phyloP scores from a whole-genome alignment of 2,888 invertebrate genomes.

The Alloplasta piceator region DNA sequence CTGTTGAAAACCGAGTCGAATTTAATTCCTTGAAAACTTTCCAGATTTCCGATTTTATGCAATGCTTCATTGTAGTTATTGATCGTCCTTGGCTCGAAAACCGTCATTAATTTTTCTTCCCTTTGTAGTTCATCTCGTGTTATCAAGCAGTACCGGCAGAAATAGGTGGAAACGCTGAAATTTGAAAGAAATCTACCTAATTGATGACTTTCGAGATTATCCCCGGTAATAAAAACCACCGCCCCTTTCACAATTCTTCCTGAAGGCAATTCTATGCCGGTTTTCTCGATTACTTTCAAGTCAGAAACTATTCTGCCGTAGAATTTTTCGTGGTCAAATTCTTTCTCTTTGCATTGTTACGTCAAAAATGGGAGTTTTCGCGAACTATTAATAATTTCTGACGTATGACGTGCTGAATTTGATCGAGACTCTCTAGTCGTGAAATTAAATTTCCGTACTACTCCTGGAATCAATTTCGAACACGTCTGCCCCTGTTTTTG shows the following conservation, averaged over 20 bases:
- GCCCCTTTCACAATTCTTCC: slow-evolving; percentile 57
- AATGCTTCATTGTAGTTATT: slow-evolving; percentile 41
- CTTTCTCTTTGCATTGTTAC: slow-evolving; percentile 37
- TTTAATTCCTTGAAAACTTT: slow-evolving; percentile 40
- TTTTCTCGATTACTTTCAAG: slow-evolving; percentile 63
- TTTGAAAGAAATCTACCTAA: slow-evolving; percentile 69
- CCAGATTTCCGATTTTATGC: slow-evolving; percentile 16
- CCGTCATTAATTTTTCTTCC: slow-evolving; percentile 16
- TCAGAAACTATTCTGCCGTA: slow-evolving; percentile 64
- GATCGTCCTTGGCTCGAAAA: slow-evolving; percentile 41
- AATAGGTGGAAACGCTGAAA: slow-evolving; percentile 66
- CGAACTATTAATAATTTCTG: too few relatives aligned
- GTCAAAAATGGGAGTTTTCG: too few relatives aligned
- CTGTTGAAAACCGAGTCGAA: slow-evolving; percentile 55
- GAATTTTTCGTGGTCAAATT: slow-evolving; percentile 63
- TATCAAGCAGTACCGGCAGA: slow-evolving; percentile 68
- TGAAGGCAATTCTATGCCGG: slow-evolving; percentile 51
- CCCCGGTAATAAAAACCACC: slow-evolving; percentile 67
- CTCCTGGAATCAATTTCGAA: too few relatives aligned
- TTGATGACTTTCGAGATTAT: slow-evolving; percentile 68
- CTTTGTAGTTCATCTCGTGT: slow-evolving; percentile 35
- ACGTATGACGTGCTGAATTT: too few relatives aligned
- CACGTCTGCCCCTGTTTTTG: too few relatives aligned
- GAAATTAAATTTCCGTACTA: too few relatives aligned
- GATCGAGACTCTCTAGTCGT: too few relatives aligned